Base-by-base conservation (phyloP, 1,140 invertebrate species). In the Brachionus angularis region DNA sequence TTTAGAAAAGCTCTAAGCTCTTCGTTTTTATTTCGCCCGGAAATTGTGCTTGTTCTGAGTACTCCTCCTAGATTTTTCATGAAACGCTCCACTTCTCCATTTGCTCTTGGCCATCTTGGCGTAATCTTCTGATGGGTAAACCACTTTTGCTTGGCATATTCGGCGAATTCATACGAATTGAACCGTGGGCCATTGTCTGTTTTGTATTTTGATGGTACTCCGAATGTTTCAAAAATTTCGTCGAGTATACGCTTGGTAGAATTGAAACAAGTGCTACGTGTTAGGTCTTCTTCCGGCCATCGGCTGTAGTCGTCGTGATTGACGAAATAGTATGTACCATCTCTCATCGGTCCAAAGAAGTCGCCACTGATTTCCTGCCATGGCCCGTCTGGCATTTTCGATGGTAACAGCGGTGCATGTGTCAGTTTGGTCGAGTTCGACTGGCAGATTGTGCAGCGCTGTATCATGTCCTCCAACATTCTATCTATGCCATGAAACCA, bases 151-250 rank as follows among this genome's bases (percentile, higher is more conserved):
- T 67, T 71, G 4, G 58, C 42, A 64, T 61, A 74, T 12, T 67
- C 23, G 14, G 27, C 27, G 53, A 74, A 74, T 18, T 70, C 36
- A 18, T 27, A 21, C 1, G 70, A 62, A 10, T 64, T 74, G 31
- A 75, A 75, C 46, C 64, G 67, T 18, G 73, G 62, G 10, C 73
- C 73, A 72, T 72, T 74, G 47, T 74, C 73, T 21, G 5, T 71
- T 62, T 62, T 36, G 10, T 75, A 14, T 12, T 29, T 72, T 33
- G 25, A 36, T 39, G 73, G 75, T 23, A 39, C 44, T 29, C 74
- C 73, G 36, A 71, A 55, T 31, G 31, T 74, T 16, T 71, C 72
- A 53, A 75, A 75, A 7, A 73, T 67, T 8, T 21, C 18, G 69
- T 25, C 27, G 74, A 49, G 67, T 64, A 27, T 12, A 8, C 29